Percentiles rank a stretch among this genome's conserved stretches.
These are phyloP conservation scores for Aphaenogaster floridana DNA, from an alignment of 1,140 invertebrate species.

Conservation along the genomic window DNA sequence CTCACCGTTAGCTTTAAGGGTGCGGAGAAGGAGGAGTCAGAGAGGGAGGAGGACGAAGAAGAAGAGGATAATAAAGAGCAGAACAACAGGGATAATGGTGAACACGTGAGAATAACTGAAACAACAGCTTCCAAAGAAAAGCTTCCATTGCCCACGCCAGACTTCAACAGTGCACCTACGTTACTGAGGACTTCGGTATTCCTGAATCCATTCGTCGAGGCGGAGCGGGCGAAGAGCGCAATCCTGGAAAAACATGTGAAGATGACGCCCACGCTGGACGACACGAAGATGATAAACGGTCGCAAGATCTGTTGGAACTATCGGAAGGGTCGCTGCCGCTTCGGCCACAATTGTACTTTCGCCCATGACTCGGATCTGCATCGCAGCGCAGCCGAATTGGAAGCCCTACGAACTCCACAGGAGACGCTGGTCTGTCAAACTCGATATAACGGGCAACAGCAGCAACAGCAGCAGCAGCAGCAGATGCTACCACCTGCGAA, in stretches of 20 bases:
- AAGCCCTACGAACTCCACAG: constrained; percentile 87
- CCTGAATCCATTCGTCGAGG: constrained; percentile 95
- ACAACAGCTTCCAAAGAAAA: constrained; percentile 83
- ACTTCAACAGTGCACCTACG: constrained; percentile 85
- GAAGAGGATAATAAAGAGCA: constrained; percentile 72
- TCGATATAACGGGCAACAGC: constrained; percentile 79
- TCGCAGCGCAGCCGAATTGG: constrained; percentile 87
- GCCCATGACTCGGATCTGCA: constrained; percentile 96
- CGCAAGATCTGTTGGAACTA: constrained; percentile 98
- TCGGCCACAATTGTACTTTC: constrained; percentile 97
- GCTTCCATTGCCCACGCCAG: constrained; percentile 87
- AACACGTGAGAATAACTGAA: constrained; percentile 64
- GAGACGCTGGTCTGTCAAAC: constrained; percentile 86
- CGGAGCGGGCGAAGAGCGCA: constrained; percentile 94
- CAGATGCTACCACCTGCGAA: constrained; percentile 36
- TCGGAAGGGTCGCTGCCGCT: constrained; percentile 95
- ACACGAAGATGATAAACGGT: constrained; percentile 93
- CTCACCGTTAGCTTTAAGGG: constrained; percentile 85
- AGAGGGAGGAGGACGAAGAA: constrained; percentile 70
- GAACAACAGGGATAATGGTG: constrained; percentile 49
- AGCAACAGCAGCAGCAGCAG: constrained; percentile 65
- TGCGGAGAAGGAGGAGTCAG: constrained; percentile 74
- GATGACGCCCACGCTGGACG: constrained; percentile 92
- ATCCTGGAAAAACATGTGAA: constrained; percentile 97
- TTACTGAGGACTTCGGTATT: constrained; percentile 91